Conservation (phyloP, 1,140 invertebrate species). For the Danaus melanippus region DNA sequence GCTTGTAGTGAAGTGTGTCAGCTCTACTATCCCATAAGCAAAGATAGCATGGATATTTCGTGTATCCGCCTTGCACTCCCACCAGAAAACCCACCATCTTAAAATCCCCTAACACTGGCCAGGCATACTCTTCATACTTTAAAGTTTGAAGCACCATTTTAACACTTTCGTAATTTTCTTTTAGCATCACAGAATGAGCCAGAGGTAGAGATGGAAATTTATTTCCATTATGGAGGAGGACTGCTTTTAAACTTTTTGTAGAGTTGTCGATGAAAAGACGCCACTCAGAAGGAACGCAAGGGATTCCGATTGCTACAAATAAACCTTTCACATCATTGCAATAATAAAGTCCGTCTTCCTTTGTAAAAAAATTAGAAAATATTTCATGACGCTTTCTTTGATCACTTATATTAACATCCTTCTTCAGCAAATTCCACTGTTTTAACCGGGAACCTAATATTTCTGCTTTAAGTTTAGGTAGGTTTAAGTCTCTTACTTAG, state of each 20-base stretch:
- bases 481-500: conserved; percentile 29
- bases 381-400: conserved; percentile 25
- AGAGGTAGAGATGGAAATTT: conserved; percentile 29
- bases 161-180: conserved; percentile 44
- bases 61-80: conserved; percentile 8
- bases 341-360: conserved; percentile 25
- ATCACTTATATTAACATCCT: conserved; percentile 19
- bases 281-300: conserved; percentile 17
- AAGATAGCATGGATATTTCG: conserved; percentile 4
- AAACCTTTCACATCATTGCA: conserved; percentile 38
- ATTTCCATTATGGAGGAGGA: conserved; percentile 56
- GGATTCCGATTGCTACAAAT: conserved; percentile 25
- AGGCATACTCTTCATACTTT: conserved; percentile 39
- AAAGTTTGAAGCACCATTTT: conserved; percentile 31
- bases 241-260: conserved; percentile 48
- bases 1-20: conserved; percentile 5
- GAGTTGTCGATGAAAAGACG: conserved; percentile 43
- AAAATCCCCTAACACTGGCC: conserved; percentile 24
- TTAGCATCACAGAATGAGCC: too few species aligned
- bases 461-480: conserved; percentile 30
- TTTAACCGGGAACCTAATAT: conserved; percentile 22
- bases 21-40: conserved; percentile 10
- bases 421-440: conserved; percentile 22
- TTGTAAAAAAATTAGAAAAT: conserved; percentile 28
- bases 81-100: conserved; percentile 1